Evolutionary conservation across 1,140 invertebrate species (phyloP).

Genomic region (Pogonomyrmex barbatus): DNA sequence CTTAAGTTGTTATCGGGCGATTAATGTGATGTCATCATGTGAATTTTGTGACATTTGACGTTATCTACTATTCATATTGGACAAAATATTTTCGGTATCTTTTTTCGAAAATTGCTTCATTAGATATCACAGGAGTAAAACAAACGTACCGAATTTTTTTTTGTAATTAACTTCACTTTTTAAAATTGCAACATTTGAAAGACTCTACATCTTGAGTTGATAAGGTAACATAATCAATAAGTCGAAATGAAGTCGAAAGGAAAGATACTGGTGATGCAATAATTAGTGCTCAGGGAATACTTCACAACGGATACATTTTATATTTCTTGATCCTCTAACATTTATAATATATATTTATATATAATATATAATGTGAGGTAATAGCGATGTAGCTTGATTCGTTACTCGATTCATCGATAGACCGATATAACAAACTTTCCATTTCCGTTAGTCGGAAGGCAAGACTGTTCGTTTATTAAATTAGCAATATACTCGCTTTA

Average conservation of each 20-base stretch:
- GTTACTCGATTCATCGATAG: not conserved
- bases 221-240: not conserved
- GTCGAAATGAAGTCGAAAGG: too few species aligned
- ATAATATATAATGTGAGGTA: constrained; percentile 76
- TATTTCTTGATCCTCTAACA: constrained; percentile 84
- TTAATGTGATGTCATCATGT: not conserved
- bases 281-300: not conserved
- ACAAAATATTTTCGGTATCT: not conserved
- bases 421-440: not conserved
- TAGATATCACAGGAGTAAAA: not conserved
- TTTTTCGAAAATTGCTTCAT: not conserved
- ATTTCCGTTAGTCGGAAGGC: constrained; percentile 3
- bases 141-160: not conserved
- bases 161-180: not conserved
- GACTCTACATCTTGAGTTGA: not conserved
- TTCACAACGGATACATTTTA: constrained; percentile 75
- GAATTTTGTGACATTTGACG: not conserved
- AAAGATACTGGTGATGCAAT: not conserved
- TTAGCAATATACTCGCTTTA: constrained; percentile 19
- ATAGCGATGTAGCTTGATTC: constrained; percentile 65
- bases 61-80: not conserved
- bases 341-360: constrained; percentile 79
- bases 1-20: not conserved
- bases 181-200: not conserved
- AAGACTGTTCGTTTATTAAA: constrained; percentile 22